Base-by-base conservation (phyloP, 2,797 vertebrate genomes). In the Periparus ater region DNA sequence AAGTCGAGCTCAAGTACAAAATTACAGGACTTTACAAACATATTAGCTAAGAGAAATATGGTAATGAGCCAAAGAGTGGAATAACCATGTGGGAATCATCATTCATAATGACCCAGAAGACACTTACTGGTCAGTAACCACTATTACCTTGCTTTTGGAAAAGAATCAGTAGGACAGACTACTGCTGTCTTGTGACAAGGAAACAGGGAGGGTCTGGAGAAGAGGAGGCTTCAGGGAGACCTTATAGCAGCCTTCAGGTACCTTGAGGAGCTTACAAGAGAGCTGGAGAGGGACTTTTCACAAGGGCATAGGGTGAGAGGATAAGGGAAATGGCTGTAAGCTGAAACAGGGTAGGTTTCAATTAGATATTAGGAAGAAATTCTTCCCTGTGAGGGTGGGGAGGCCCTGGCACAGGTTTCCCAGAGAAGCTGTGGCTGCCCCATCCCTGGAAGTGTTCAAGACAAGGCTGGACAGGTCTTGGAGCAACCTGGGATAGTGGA, bases 401-500 rank as follows among this genome's bases (percentile, higher is more conserved):
- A 58, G 44, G 22, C 23, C 10, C 72, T 51, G 51, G 57, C 58
- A 53, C 21, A 72, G 22, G 22, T 0, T 83, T 1, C 21, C 25
- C 45, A 53, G 66, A 89, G 73, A 6, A 58, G 12, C 34, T 72
- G 73, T 53, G 73, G 13, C 53, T n/a, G 53, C 11, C 1, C 19
- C 30, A 84, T 36, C 34, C 8, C 66, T 90, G 80, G 34, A 7
- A 84, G 11, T 29, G 53, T 4, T 0, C 66, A 42, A 48, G 40
- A 10, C 19, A 27, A 25, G 11, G 27, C 0, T 78, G 53, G 9
- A 53, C 0, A 0, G 21, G 23, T 10, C 6, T 58, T 45, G 17
- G 1, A 47, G 7, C 34, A 26, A 1, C 5, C 6, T 36, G 34
- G 60, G 0, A 0, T 1, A 10, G 13, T 42, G 47, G 34, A 32